Evolutionary conservation across 2,888 invertebrate species (phyloP), one percentile per base, ranked within the genome.

Genomic region (Eilema caniola): DNA sequence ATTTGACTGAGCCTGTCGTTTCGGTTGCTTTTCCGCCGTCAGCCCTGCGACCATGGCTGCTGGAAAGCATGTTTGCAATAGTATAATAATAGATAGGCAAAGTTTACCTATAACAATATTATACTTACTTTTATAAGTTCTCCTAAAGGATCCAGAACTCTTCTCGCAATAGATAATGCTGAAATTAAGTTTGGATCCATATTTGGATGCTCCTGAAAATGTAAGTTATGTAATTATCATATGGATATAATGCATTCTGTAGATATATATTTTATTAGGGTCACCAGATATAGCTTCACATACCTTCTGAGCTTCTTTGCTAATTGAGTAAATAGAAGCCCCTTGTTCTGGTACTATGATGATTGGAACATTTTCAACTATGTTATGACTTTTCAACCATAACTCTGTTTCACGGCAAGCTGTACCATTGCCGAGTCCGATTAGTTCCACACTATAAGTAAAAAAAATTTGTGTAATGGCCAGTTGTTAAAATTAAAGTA

Each of bases 321-420:
- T 97, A 72, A 98, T 97, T 16, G 99, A 99, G 90, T 99, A 99
- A 83, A 99, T 97, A 1, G 99, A 99, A 0, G 98, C 98, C 0
- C 99, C 99, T 85, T 97, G 97, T 91, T 99, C 99, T 67, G 97
- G 97, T 0, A 99, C 98, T 79, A 99, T 98, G 63, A 98, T 97
- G 80, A 97, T 97, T 2, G 96, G 96, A 8, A 97, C 95, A 74
- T 96, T 93, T 12, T 96, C 88, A 5, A 90, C 88, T 64, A 96
- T 92, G 11, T 84, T 81, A 64, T 93, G 90, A 12, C 95, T 93
- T 72, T 96, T 94, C 76, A 98, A 96, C 96, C 98, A 97, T 37
- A 95, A 88, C 91, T 99, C 99, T 0, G 98, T 98, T 90, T 99
- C 97, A 61, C 98, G 96, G 85, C 99, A 98, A 0, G 98, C 99